These are phyloP conservation scores for Xanthia togata DNA, from an alignment of 2,888 invertebrate genomes.

Conservation along the genomic window DNA sequence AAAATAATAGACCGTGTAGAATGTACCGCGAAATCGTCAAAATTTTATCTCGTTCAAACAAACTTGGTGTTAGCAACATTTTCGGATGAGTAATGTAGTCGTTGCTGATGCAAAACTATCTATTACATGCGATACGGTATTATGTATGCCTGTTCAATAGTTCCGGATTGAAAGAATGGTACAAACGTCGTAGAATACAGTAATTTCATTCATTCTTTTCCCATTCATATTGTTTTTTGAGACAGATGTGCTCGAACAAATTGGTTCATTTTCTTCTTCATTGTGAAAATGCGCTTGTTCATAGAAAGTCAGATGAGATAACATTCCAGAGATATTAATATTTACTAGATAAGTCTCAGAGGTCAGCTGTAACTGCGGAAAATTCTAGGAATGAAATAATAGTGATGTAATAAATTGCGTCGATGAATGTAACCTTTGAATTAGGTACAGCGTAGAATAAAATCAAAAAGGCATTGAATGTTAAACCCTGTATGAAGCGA, in stretches of 20 bases:
- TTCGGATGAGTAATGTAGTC: conserved; percentile 42
- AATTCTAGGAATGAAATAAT: conserved; percentile 27
- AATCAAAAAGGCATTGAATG: neutral
- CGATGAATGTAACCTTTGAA: conserved; percentile 14
- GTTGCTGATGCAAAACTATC: conserved; percentile 49
- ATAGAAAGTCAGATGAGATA: conserved; percentile 48
- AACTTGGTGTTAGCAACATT: conserved; percentile 59
- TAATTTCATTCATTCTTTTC: conserved; percentile 59
- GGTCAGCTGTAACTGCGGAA: conserved; percentile 12
- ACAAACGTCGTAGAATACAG: conserved; percentile 51
- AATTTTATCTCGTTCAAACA: conserved; percentile 70
- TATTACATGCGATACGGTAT: conserved; percentile 43
- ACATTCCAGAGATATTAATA: conserved; percentile 3
- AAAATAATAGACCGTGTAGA: conserved; percentile 69
- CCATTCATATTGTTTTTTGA: conserved; percentile 55
- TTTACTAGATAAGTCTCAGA: conserved; percentile 24
- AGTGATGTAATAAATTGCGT: conserved; percentile 21
- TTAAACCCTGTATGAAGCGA: neutral
- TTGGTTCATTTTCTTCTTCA: conserved; percentile 40
- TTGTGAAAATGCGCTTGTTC: conserved; percentile 29
- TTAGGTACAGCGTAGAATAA: conserved; percentile 1
- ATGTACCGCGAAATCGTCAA: conserved; percentile 70
- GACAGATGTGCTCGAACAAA: conserved; percentile 54
- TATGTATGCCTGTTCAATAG: conserved; percentile 46
- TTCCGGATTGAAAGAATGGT: conserved; percentile 51